Base-by-base conservation (phyloP, 2,888 invertebrate species). In the Hirtodrosophila cameraria region DNA sequence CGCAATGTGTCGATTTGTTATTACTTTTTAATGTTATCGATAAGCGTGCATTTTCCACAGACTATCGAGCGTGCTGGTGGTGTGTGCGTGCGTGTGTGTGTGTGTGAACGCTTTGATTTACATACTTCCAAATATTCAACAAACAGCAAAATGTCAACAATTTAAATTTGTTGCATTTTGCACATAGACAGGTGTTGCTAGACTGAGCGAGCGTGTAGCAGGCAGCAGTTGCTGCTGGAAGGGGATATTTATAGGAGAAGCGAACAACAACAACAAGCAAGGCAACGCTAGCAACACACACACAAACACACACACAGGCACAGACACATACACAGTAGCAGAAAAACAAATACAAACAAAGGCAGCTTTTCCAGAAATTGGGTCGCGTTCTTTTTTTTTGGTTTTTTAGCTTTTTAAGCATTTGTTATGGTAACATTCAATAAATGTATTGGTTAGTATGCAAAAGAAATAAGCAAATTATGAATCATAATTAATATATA, bases 351-450 rank as follows among this genome's bases (percentile, higher is more conserved):
- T 70, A 83, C 84, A 82, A 79, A 82, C 68, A 80, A 72, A 71
- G 73, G 33, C 46, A 82, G 80, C 73, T 80, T 80, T 76, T 83
- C 76, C 79, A 61, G 74, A 75, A 86, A 82, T 82, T 82, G 78
- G 81, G 81, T 82, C 81, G 86, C 71, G 66, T 49, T 38, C 18
- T 23, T 57, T 31, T 58, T 71, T 63, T 33, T 42, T 42, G 39
- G 30, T 42, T 46, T n/a, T 31, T 79, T 53, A 15, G 31, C 16
- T 42, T 46, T n/a, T 31, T 79, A 50, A 15, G 31, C 16, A 39
- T 33, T 53, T 68, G 75, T 79, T 75, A 79, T 81, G 85, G 70
- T 67, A 75, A 84, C 67, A 61, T 63, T 57, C 46, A 48, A 33
- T 69, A 52, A 43, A 57, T 79, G 85, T 53, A 55, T 66, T 53